These are phyloP conservation scores for Halcyon badia DNA, from an alignment of 2,797 vertebrate species.

Conservation along the genomic window DNA sequence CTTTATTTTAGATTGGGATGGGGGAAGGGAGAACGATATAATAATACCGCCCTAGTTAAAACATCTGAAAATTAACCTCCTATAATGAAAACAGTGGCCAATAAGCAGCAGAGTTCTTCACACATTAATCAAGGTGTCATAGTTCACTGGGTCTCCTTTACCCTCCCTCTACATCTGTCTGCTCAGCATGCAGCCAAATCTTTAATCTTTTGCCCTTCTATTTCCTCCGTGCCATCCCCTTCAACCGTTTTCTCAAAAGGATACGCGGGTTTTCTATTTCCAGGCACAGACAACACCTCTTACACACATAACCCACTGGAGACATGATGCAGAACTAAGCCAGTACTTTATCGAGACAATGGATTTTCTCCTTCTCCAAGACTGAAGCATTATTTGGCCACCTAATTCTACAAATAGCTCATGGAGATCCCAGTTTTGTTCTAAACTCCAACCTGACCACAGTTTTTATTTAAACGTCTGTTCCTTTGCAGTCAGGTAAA, in stretches of 20 bases:
- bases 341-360: not conserved
- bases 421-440: not conserved
- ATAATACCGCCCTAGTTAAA: constrained; percentile 33
- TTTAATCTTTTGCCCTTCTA: not conserved
- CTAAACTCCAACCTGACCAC: not conserved
- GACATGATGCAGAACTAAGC: not conserved
- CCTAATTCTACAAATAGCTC: not conserved
- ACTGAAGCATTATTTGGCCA: not conserved
- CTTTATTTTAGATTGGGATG: not conserved
- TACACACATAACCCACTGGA: accelerated
- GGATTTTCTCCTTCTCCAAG: not conserved
- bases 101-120: not conserved
- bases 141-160: not conserved
- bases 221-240: not conserved
- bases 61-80: constrained; percentile 43
- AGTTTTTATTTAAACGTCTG: not conserved
- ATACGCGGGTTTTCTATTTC: not conserved
- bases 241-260: not conserved
- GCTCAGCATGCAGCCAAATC: not conserved
- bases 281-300: not conserved
- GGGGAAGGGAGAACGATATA: not conserved
- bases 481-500: not conserved
- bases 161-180: not conserved
- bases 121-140: constrained; percentile 10
- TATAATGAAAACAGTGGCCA: not conserved